phyloP scores from a whole-genome alignment of 2,113 vertebrate genomes.

The Acanthochromis polyacanthus region DNA sequence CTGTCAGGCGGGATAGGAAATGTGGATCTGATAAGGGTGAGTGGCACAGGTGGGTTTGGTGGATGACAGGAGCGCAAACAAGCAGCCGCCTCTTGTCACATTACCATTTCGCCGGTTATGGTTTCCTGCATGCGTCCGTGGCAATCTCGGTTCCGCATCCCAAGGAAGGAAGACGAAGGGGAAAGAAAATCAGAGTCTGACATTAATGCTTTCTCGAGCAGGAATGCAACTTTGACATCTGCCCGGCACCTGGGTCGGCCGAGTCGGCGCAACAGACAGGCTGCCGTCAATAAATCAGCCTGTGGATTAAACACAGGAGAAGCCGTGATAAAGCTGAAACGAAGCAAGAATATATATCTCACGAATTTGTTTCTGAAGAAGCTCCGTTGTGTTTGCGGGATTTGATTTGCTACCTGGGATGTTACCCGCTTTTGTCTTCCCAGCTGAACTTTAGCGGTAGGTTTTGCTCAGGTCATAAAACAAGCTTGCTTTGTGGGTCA shows the following conservation, averaged over 20 bases:
- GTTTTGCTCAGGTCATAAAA: conserved; percentile 12
- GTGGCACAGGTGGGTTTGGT: conserved; percentile 64
- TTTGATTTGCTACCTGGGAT: conserved; percentile 55
- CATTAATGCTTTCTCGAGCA: conserved; percentile 38
- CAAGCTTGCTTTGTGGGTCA: neutral
- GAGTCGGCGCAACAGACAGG: conserved; percentile 8
- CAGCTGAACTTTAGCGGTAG: conserved; percentile 24
- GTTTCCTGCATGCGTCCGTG: conserved; percentile 26
- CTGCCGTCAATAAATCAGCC: conserved; percentile 69
- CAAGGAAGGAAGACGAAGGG: conserved; percentile 7
- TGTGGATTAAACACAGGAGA: conserved; percentile 62
- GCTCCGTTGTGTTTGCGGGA: conserved; percentile 23
- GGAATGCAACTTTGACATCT: conserved; percentile 72
- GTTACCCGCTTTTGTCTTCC: conserved; percentile 17
- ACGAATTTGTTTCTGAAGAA: conserved; percentile 21
- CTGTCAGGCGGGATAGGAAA: conserved; percentile 39
- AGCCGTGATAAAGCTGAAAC: conserved; percentile 60
- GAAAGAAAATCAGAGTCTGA: conserved; percentile 52
- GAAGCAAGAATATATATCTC: conserved; percentile 50
- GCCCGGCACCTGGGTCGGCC: conserved; percentile 72
- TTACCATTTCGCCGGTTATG: conserved; percentile 58
- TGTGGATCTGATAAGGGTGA: conserved; percentile 57
- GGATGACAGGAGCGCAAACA: conserved; percentile 59
- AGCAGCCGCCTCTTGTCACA: conserved; percentile 50
- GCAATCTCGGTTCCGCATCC: conserved; percentile 25